Evolutionary conservation across 2,113 vertebrate genomes (phyloP), one percentile per base, ranked within the genome.

Genomic region (Damaliscus lunatus): DNA sequence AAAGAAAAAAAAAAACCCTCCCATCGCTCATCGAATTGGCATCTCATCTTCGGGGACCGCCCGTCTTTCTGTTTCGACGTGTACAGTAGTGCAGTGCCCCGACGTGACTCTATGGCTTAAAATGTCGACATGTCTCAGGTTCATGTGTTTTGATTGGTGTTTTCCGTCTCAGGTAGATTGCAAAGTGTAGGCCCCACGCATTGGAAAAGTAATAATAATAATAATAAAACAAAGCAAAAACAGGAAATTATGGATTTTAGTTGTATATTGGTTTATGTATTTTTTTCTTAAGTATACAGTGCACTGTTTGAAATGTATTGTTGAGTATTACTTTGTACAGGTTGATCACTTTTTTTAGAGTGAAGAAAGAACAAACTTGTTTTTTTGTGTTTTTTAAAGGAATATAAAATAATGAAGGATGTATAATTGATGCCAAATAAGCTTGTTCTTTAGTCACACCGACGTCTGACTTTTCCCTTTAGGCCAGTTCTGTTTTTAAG

Each of bases 321-420:
- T 99, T 99, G 99, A 99, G 99, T 99, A 99, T 99, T 99, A 98
- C 99, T 99, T 99, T 99, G 99, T 99, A 99, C 99, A 99, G 99
- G 98, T 98, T 98, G 99, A 98, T 99, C 98, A 98, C 98, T 98
- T 99, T 98, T 98, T 98, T 99, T 97, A 98, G 99, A 98, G 99
- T 99, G 99, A 98, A 99, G 98, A 99, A 99, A 99, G 99, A 99
- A 99, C 99, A 99, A 99, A 98, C 99, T 99, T 99, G 98, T 98
- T 98, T 98, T 98, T 97, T 94, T 98, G 95, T 98, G 96, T 98
- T 97, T 98, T 98, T 98, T 99, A 98, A 98, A 98, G 98, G 98
- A 97, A 95, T 95, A 96, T 98, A 92, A 97, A 97, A 96, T 94
- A 96, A 98, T 96, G 98, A 98, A 98, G 99, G 98, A 98, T 78